Base-by-base conservation (phyloP, 1,140 invertebrate species). In the Drosophila lacertosa region DNA sequence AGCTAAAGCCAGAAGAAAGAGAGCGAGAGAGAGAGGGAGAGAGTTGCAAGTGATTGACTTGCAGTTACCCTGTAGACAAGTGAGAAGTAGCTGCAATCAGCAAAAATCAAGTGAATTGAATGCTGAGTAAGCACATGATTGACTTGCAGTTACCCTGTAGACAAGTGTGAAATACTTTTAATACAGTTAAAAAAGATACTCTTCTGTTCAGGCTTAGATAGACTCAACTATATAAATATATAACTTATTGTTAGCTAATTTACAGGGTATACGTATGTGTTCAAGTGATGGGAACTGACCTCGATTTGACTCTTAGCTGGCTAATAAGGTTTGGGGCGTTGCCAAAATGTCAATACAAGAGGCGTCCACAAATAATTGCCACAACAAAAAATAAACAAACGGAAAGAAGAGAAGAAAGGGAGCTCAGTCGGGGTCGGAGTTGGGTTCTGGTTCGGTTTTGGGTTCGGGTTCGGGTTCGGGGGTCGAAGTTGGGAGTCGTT, bases 331-430 rank as follows among this genome's bases (percentile, higher is more conserved):
- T 58, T n/a, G n/a, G 84, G 78, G 84, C 84, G 84, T 89, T 67
- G 80, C 76, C 68, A 84, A 68, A 77, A 77, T 82, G 82, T 77
- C 82, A 88, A 88, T 86, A 80, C 54, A 51, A 22, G 33, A 18
- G 35, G 18, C 22, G 64, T 55, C 66, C 59, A 6, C 20, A 37
- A 47, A 70, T 62, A 63, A 71, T 15, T 44, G 47, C 26, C 53
- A 15, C 53, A 11, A 18, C 39, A 15, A 35, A 1, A 35, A 35
- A 24, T n/a, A 39, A 37, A 22, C 4, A 39, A 40, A 40, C n/a
- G n/a, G n/a, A 24, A 15, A 24, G 4, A 45, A 26, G 10, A 24
- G 24, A 32, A 18, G 9, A 55, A 24, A 15, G 15, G 10, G 15
- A 24, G n/a, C 20, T 20, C 55, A 39, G 48, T 48, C 33, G 47